Conservation (phyloP, 2,113 vertebrate species). For the Paradoxurus hermaphroditus region DNA sequence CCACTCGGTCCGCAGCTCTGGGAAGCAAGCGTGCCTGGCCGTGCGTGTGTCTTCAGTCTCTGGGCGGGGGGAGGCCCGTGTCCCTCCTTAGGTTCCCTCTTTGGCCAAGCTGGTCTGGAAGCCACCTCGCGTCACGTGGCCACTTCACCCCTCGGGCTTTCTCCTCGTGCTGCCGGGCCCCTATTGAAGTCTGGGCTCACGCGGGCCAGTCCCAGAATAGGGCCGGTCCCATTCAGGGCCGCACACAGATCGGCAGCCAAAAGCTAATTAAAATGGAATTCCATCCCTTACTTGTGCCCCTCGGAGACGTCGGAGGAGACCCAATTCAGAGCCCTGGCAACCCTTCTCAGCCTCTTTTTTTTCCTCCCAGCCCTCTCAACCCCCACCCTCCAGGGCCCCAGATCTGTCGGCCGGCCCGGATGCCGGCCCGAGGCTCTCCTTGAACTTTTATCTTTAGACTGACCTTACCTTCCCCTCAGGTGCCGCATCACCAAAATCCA, state of each 20-base stretch:
- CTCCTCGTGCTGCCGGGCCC: not conserved
- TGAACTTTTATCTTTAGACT: not conserved
- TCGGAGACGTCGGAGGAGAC: not conserved
- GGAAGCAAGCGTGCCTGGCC: not conserved
- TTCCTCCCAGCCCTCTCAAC: not conserved
- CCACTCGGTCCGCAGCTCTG: not conserved
- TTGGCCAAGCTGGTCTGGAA: not conserved
- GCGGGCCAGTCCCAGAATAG: conserved; percentile 12
- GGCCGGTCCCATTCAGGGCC: conserved; percentile 37
- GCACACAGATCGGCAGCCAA: conserved; percentile 24
- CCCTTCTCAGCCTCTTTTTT: not conserved
- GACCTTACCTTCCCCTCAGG: not conserved
- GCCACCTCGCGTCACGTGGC: not conserved
- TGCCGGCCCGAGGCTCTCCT: not conserved
- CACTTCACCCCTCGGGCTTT: not conserved
- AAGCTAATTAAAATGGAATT: conserved; percentile 58
- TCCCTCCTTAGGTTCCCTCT: not conserved
- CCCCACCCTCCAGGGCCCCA: not conserved
- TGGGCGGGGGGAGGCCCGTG: not conserved
- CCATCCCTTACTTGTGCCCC: conserved; percentile 22
- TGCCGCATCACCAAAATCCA: not conserved
- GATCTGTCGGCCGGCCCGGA: not conserved
- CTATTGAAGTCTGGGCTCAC: not conserved
- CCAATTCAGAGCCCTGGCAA: not conserved
- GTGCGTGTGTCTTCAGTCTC: not conserved